phyloP scores from a whole-genome alignment of 1,140 invertebrate genomes.

The Brachionus asplanchnoidis region DNA sequence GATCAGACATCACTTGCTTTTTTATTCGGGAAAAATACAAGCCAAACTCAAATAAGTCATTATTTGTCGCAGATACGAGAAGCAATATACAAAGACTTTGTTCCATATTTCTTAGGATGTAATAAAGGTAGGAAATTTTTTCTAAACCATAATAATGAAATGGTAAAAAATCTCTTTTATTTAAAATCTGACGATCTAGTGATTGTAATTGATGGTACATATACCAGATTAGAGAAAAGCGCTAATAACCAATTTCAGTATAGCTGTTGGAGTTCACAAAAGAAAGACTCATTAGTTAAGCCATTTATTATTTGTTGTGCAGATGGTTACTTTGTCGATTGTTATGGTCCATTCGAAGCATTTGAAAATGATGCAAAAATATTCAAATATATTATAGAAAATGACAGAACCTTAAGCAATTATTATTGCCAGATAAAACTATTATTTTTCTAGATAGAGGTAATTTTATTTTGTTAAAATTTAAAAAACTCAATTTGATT shows the following conservation, averaged over 20 bases:
- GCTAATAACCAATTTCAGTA: conserved; percentile 3
- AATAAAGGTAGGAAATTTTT: not conserved
- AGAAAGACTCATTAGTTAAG: conserved; percentile 11
- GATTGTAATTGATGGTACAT: conserved; percentile 22
- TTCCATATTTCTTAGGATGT: conserved; percentile 17
- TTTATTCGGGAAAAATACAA: not conserved
- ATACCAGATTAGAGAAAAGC: conserved; percentile 7
- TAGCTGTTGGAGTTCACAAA: not conserved
- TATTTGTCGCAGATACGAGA: not conserved
- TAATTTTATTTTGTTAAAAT: conserved; percentile 28
- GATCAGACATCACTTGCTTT: not conserved
- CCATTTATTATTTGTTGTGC: conserved; percentile 24
- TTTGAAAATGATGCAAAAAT: conserved; percentile 18
- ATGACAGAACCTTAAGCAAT: not conserved
- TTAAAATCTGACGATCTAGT: not conserved
- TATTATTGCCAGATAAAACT: conserved; percentile 24
- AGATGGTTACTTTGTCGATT: not conserved
- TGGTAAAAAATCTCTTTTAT: conserved; percentile 10
- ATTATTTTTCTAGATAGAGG: conserved; percentile 10
- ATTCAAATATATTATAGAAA: conserved; percentile 11
- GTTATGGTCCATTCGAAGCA: conserved; percentile 13
- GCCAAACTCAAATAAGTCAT: not conserved
- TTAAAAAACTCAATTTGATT: conserved; percentile 9
- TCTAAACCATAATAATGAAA: conserved; percentile 29
- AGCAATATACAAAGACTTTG: not conserved